Evolutionary conservation across 2,113 vertebrate species (phyloP).

Genomic region (Sinocyclocheilus maitianheensis): DNA sequence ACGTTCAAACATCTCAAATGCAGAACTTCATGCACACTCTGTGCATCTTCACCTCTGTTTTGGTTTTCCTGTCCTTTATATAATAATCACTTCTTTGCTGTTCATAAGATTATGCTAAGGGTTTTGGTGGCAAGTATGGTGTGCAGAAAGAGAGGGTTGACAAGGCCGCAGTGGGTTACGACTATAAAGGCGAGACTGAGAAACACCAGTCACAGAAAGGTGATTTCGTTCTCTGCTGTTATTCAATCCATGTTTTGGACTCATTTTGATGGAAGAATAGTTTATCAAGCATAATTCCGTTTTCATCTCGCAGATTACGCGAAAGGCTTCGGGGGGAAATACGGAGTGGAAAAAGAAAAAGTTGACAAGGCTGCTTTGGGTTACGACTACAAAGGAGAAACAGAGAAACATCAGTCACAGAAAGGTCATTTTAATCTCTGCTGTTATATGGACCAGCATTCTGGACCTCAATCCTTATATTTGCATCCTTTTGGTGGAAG

Average conservation of each 20-base stretch:
- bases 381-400: no score
- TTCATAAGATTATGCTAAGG: slow-evolving; percentile 72
- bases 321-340: no score
- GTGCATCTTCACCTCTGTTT: no score
- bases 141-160: slow-evolving; percentile 85
- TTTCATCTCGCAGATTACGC: background rate
- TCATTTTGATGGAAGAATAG: background rate
- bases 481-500: background rate
- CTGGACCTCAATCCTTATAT: no score
- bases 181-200: slow-evolving; percentile 72
- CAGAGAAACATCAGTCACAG: no score
- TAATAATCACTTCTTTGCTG: background rate
- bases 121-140: slow-evolving; percentile 80
- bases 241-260: background rate
- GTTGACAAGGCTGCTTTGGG: no score
- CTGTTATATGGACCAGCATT: no score
- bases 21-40: background rate
- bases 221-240: background rate
- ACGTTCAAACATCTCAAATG: slow-evolving; percentile 2
- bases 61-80: background rate
- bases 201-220: slow-evolving; percentile 78
- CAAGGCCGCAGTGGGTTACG: slow-evolving; percentile 74
- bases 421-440: no score
- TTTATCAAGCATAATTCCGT: background rate
- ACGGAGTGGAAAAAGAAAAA: no score